Evolutionary conservation across 2,113 vertebrate species (phyloP).

Genomic region (Pygoscelis adeliae): DNA sequence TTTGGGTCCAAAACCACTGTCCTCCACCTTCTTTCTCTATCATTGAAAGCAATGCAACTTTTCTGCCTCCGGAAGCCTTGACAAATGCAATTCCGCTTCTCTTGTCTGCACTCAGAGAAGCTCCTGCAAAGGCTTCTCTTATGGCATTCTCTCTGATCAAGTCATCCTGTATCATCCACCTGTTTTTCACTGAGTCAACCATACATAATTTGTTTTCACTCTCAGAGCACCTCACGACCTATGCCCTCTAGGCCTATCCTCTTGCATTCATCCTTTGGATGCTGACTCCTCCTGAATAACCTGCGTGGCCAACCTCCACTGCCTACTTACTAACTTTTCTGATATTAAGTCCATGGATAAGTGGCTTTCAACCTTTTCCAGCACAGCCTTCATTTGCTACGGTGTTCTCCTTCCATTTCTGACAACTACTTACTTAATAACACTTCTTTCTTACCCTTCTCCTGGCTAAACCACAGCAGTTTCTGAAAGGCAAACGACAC

Average conservation of each 20-base stretch:
- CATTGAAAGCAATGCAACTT: not conserved
- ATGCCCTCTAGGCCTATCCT: not conserved
- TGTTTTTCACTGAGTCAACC: not conserved
- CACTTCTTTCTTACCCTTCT: not conserved
- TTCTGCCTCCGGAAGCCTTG: not conserved
- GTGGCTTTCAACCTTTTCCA: not conserved
- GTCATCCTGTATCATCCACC: not conserved
- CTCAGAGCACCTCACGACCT: not conserved
- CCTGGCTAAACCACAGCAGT: not conserved
- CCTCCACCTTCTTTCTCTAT: not conserved
- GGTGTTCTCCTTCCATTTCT: not conserved
- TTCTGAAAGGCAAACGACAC: not conserved
- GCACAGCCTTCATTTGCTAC: not conserved
- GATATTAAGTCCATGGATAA: not conserved
- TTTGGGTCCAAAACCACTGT: not conserved
- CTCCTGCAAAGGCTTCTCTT: not conserved
- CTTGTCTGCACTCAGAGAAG: not conserved
- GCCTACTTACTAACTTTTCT: not conserved
- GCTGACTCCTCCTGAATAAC: not conserved
- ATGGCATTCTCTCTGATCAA: not conserved
- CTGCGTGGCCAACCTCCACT: not conserved
- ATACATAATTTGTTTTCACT: not conserved
- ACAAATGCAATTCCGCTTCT: not conserved
- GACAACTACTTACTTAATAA: not conserved
- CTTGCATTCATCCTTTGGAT: not conserved